phyloP scores from a whole-genome alignment of 2,888 invertebrate genomes.

The Hipparchia semele region DNA sequence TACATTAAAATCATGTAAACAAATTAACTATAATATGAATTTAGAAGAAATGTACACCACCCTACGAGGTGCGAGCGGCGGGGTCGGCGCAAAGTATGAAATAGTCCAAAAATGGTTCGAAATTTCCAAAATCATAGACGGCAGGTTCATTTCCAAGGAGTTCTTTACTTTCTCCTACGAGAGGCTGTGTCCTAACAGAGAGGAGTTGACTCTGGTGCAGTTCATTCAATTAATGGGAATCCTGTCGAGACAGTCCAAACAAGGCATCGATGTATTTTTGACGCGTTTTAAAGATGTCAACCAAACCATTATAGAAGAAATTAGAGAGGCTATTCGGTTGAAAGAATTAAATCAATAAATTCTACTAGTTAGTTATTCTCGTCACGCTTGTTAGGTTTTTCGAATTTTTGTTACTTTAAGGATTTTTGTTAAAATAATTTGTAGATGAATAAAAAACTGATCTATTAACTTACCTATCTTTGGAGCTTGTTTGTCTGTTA shows the following conservation, averaged over 20 bases:
- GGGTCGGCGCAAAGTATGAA: constrained; percentile 43
- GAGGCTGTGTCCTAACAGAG: constrained; percentile 46
- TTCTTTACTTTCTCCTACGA: constrained; percentile 44
- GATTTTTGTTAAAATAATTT: no score
- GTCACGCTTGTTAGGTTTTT: no score
- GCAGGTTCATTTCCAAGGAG: constrained; percentile 32
- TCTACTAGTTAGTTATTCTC: neutral
- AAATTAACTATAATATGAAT: constrained; percentile 30
- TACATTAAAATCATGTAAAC: neutral
- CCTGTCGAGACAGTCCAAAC: constrained; percentile 45
- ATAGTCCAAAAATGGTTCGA: constrained; percentile 50
- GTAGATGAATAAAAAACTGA: no score
- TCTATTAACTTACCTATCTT: no score
- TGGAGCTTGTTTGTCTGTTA: no score
- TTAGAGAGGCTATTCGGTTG: constrained; percentile 4
- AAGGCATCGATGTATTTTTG: constrained; percentile 41
- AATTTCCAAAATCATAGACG: constrained; percentile 49
- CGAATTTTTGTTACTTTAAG: no score
- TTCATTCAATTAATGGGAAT: constrained; percentile 52
- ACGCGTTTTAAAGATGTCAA: constrained; percentile 45
- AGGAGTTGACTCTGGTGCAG: constrained; percentile 45
- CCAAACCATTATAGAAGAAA: constrained; percentile 36
- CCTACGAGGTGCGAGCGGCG: constrained; percentile 45
- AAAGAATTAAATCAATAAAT: neutral
- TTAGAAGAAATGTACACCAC: constrained; percentile 52